phyloP scores from a whole-genome alignment of 2,888 invertebrate species.

The Drosophila diplacantha region DNA sequence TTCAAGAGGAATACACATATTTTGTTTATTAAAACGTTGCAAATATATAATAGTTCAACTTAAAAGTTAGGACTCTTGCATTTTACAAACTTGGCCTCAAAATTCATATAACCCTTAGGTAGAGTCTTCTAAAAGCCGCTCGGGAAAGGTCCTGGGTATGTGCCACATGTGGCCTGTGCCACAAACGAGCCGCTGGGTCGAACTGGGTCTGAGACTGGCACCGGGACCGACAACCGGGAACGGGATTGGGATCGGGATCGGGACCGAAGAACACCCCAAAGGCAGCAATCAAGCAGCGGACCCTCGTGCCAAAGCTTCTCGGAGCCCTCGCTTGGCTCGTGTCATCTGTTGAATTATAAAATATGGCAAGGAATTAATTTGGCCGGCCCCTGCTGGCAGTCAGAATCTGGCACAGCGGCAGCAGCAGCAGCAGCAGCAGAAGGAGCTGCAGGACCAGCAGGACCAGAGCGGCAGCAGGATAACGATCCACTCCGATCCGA shows the following conservation, averaged over 20 bases:
- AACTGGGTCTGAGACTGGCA: slow-evolving; percentile 2
- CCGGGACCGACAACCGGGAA: slow-evolving; percentile 11
- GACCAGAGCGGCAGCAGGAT: slow-evolving; percentile 54
- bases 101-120: neutral
- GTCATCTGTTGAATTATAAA: slow-evolving; percentile 74
- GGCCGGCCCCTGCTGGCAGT: slow-evolving; percentile 49
- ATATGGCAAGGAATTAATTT: slow-evolving; percentile 74
- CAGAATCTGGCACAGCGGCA: slow-evolving; percentile 68
- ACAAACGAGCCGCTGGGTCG: slow-evolving; percentile 56
- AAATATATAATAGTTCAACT: too few relatives aligned
- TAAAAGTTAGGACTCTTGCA: neutral
- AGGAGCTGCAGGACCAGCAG: slow-evolving; percentile 31
- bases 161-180: slow-evolving; percentile 70
- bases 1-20: too few relatives aligned
- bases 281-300: slow-evolving; percentile 36
- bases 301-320: slow-evolving; percentile 48
- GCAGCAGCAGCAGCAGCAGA: slow-evolving; percentile 21
- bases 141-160: slow-evolving; percentile 20
- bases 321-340: slow-evolving; percentile 60
- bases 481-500: slow-evolving; percentile 50
- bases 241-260: slow-evolving; percentile 4
- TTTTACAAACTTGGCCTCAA: neutral
- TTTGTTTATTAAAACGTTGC: too few relatives aligned
- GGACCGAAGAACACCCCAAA: slow-evolving; percentile 27
- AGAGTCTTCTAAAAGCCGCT: slow-evolving; percentile 11